Evolutionary conservation across 2,888 invertebrate species (phyloP).

Genomic region (Phortica okadai): DNA sequence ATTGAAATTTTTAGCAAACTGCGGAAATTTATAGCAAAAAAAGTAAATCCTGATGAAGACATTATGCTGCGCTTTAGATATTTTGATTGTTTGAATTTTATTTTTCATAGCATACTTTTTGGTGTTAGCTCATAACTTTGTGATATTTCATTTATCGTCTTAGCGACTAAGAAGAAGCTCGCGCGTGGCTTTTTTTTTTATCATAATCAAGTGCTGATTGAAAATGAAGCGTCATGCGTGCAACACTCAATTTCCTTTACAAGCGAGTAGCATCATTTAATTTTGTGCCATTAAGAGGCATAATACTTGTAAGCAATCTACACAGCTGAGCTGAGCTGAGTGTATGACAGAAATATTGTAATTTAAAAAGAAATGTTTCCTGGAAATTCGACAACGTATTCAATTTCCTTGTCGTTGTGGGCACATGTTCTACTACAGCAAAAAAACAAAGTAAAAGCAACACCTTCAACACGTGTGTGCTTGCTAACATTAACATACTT

Average conservation of each 20-base stretch:
- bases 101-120: too few relatives aligned
- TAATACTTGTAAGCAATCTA: neutral
- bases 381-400: neutral
- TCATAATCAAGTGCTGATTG: too few relatives aligned
- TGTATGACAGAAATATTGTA: neutral
- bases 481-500: neutral
- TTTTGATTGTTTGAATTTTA: too few relatives aligned
- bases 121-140: too few relatives aligned
- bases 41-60: too few relatives aligned
- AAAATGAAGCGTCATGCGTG: neutral
- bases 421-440: neutral
- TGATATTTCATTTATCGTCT: too few relatives aligned
- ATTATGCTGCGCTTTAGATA: too few relatives aligned
- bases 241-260: neutral
- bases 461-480: conserved; percentile 10
- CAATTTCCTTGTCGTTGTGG: conserved; percentile 8
- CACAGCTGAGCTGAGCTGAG: too few relatives aligned
- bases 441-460: neutral
- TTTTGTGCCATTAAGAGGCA: neutral
- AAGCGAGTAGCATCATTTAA: neutral
- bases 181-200: too few relatives aligned
- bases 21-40: too few relatives aligned
- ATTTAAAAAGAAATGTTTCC: neutral
- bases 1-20: too few relatives aligned
- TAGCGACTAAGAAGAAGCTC: too few relatives aligned